Evolutionary conservation across 2,797 vertebrate species (phyloP), one percentile per base, ranked within the genome.

Genomic region (Typhlichthys subterraneus): DNA sequence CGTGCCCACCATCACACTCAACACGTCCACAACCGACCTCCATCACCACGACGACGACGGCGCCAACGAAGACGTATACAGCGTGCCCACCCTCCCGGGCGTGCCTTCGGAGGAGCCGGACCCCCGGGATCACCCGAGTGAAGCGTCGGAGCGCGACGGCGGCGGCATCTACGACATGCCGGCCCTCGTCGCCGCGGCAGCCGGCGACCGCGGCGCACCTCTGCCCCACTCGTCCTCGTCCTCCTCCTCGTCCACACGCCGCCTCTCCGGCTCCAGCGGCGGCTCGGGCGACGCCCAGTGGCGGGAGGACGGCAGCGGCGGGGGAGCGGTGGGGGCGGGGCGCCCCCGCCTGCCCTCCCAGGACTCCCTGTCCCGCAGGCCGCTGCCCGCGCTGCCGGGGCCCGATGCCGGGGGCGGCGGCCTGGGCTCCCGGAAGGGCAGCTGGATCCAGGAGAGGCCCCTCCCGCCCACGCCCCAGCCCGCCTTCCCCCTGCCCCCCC

Each of bases 381-480:
- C 96, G 0, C 71, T 97, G 73, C 96, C 96, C 0, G 95, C 96
- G 0, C 90, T 97, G 46, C 96, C 93, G 0, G 84, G 91, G 70
- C 78, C 91, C 1, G 93, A 93, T 12, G 92, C 69, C 9, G 85
- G 89, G 51, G 75, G 77, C 4, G 80, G 85, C 2, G 92, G 92
- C 11, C 93, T 93, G 93, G 92, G 93, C 38, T 91, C 91, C n/a
- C 93, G 95, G 14, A 97, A 96, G 60, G 94, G 95, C 6, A 97
- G 94, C 79, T 96, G 94, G 90, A 97, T 97, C 76, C 96, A 97
- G 75, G 95, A 96, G 83, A 84, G 95, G n/a, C 96, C 95, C 4
- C 85, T 97, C 3, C 96, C 96, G 1, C 95, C 93, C 0, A 95
- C 95, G 2, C 95, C 96, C 2, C 91, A 94, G 70, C 71, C 92